Base-by-base conservation (phyloP, 2,888 invertebrate species). In the Platycnemis pennipes region DNA sequence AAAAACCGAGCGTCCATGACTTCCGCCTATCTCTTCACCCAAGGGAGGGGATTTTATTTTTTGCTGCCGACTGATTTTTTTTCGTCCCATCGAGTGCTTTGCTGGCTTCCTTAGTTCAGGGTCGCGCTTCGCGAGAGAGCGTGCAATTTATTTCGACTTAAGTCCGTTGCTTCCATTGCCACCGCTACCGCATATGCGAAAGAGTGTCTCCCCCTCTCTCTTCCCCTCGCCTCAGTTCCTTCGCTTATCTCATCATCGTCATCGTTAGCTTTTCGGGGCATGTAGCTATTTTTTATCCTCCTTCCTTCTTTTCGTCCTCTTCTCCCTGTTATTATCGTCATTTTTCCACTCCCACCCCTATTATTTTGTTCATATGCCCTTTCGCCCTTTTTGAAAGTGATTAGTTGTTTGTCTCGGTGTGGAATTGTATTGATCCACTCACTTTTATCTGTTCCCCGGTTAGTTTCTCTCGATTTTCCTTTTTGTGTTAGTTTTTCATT, bases 21-120 rank as follows among this genome's bases (percentile, higher is more conserved):
- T 77, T 77, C 77, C 77, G 77, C 77, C 37, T 31, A 77, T 77
- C 77, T 31, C 77, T 77, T 77, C 77, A 37, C 31, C 77, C 77
- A 37, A 37, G 77, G 77, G 26, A 26, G 2, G 22, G 37, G 11
- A 77, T 77, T 77, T 77, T 77, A 19, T 63, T 63, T 63, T 63
- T 26, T 19, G 37, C 77, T 16, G 13, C 77, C 77, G 11, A 77
- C 5, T 16, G 31, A 13, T 77, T 37, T 77, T 49, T 49, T 49
- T 49, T 3, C 19, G 11, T 3, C 49, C 49, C 77, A 11, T 2
- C 77, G 77, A 77, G 37, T 8, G 77, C 77, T 77, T 8, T 8
- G 63, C 77, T 77, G 8, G 22, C 77, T 77, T 37, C 7, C 37
- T 1, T 2, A 77, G 77, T 77, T 77, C 77, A 77, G 77, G 77